Conservation (phyloP, 2,113 vertebrate species). For the Menidia beryllina region DNA sequence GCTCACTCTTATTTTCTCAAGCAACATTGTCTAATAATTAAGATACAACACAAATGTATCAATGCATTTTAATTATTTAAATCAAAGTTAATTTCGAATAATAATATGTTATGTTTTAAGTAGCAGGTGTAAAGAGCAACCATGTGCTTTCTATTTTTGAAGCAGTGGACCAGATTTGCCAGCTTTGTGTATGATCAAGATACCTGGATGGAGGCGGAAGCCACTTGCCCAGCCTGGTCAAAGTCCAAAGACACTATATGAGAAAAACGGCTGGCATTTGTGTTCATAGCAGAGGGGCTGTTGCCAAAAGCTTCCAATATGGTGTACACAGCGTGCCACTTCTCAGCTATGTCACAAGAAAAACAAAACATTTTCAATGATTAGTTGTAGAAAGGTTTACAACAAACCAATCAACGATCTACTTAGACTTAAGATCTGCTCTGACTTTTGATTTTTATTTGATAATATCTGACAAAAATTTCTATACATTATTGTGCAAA, state of each 20-base stretch:
- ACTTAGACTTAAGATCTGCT: no score
- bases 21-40: constrained; percentile 88
- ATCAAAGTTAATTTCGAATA: background rate
- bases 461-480: no score
- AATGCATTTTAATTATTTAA: background rate
- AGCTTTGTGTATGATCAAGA: background rate
- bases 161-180: background rate
- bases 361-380: background rate
- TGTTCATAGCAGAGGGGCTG: constrained; percentile 89
- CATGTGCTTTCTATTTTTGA: no score
- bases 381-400: no score
- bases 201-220: constrained; percentile 96
- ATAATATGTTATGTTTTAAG: no score
- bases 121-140: background rate
- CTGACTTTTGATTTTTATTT: no score
- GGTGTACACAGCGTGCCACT: constrained; percentile 96
- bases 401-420: no score
- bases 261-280: constrained; percentile 94
- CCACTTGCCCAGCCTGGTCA: constrained; percentile 96
- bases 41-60: background rate
- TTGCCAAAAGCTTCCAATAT: constrained; percentile 97
- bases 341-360: constrained; percentile 84
- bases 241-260: constrained; percentile 97
- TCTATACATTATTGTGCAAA: no score
- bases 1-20: constrained; percentile 93